Conservation (phyloP, 2,888 invertebrate genomes). For the Lochmaea crataegi region DNA sequence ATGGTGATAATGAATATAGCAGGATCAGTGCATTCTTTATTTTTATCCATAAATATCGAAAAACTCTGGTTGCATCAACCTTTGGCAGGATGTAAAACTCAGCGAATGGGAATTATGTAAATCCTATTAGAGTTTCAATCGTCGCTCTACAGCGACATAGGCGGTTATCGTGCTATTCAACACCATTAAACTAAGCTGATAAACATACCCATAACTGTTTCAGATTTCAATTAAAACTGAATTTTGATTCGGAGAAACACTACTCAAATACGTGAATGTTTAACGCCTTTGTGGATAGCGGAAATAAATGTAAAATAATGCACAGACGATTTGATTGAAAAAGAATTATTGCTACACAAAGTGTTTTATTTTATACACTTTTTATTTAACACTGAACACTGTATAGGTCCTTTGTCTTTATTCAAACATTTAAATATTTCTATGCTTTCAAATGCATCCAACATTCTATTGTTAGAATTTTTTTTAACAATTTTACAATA, state of each 20-base stretch:
- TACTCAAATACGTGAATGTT: slow-evolving; percentile 11
- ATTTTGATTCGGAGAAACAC: slow-evolving; percentile 26
- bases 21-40: background rate
- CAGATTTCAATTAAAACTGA: slow-evolving; percentile 40
- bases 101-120: slow-evolving; percentile 41
- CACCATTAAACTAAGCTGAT: slow-evolving; percentile 41
- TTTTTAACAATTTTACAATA: no score
- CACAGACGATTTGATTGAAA: no score
- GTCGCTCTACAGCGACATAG: background rate
- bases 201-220: slow-evolving; percentile 43
- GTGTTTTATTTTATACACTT: no score
- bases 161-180: slow-evolving; percentile 37
- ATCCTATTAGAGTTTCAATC: slow-evolving; percentile 34
- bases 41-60: background rate
- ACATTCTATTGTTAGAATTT: no score
- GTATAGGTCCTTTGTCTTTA: no score
- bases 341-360: no score
- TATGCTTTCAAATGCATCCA: no score
- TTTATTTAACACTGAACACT: no score
- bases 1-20: no score
- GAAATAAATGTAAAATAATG: no score
- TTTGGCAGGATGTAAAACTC: slow-evolving; percentile 25
- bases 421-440: no score
- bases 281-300: background rate
- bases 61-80: slow-evolving; percentile 16